Conservation (phyloP, 2,113 vertebrate species). For the Psittacula cyanocephala region DNA sequence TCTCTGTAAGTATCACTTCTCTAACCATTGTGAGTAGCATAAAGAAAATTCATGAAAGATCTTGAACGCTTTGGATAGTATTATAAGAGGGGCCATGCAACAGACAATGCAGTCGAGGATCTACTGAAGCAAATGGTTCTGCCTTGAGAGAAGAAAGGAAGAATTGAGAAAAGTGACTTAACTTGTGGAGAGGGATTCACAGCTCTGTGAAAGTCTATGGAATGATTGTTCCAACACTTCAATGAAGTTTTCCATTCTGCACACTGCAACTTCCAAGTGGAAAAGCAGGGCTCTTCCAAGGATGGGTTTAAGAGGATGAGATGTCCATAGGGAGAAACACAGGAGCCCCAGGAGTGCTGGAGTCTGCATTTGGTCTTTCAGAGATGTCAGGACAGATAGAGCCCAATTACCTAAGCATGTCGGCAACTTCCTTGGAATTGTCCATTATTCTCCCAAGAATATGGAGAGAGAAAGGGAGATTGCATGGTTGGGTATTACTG, state of each 20-base stretch:
- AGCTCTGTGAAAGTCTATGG: not conserved
- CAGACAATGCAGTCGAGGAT: not conserved
- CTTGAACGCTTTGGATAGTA: not conserved
- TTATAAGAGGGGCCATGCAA: not conserved
- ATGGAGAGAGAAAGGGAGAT: not conserved
- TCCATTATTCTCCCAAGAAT: not conserved
- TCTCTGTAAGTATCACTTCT: not conserved
- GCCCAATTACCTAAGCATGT: not conserved
- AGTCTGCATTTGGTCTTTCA: not conserved
- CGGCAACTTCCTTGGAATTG: not conserved
- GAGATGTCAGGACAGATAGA: not conserved
- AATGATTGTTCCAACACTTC: not conserved
- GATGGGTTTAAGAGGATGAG: not conserved
- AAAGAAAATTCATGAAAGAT: not conserved
- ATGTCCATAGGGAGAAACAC: not conserved
- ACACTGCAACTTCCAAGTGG: not conserved
- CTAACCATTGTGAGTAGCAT: not conserved
- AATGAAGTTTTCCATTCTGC: not conserved
- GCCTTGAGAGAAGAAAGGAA: not conserved
- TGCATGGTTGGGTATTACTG: not conserved
- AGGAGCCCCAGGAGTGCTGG: not conserved
- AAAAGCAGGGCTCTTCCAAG: not conserved
- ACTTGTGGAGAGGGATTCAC: not conserved
- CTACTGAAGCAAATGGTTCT: not conserved
- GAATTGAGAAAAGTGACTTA: not conserved